Base-by-base conservation (phyloP, 2,113 vertebrate species). In the Paratilapia polleni region DNA sequence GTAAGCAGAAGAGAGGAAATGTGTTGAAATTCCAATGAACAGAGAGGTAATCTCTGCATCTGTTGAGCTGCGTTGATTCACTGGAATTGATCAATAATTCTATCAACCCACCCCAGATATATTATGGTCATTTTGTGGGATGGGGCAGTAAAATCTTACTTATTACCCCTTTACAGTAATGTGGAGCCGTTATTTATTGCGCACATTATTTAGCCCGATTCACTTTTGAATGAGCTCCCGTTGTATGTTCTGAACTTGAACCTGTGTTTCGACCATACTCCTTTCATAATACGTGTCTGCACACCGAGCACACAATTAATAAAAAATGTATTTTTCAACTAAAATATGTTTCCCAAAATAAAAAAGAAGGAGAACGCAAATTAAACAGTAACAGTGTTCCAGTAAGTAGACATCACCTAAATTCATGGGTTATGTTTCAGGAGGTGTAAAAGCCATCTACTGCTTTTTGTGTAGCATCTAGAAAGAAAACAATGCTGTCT, bases 121-220 rank as follows among this genome's bases (percentile, higher is more conserved):
- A 92, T 91, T 90, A 83, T 81, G 47, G 82, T 91, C 82, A 91
- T 90, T 93, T 83, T 88, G 78, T 84, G 82, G 5, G 22, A 84
- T 10, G 43, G 64, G 15, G 92, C 88, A 91, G 87, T 89, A 91
- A 91, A 93, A 91, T 89, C 85, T 80, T 85, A 89, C 87, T 89
- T 90, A 88, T 87, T 91, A 83, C 88, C 82, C 86, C 60, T 52
- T 79, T 85, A 91, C 84, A 82, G 80, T 86, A 89, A 92, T 90
- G 83, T 83, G 77, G 41, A 85, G 77, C 20, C 15, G 38, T 89
- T 91, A 91, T 92, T 93, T 93, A 93, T 83, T 68, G 43, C 78
- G 10, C 61, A 31, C 75, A 92, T 91, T 85, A 90, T 89, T 87
- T 83, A 87, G 20, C 63, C 80, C 80, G 77, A 74, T 93, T 87